phyloP scores from a whole-genome alignment of 2,797 vertebrate genomes.

The Lepus oiostolus region DNA sequence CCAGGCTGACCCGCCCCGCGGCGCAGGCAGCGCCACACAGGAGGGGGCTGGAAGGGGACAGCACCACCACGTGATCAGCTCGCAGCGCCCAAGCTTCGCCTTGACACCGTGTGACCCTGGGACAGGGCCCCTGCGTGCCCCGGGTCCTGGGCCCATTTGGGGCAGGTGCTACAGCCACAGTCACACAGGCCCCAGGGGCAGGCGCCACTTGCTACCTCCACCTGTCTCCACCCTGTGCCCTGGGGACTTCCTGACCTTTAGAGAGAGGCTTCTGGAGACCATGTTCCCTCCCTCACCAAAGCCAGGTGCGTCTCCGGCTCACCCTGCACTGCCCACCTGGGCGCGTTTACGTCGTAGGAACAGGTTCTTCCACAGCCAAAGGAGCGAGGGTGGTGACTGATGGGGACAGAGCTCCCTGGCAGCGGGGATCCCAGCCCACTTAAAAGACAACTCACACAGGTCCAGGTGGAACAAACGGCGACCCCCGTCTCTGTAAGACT shows the following conservation, averaged over 20 bases:
- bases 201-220: accelerated
- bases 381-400: accelerated
- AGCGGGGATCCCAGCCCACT: not conserved
- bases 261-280: not conserved
- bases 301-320: not conserved
- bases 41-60: not conserved
- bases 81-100: not conserved
- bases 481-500: not conserved
- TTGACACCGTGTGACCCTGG: not conserved
- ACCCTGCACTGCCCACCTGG: not conserved
- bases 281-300: not conserved
- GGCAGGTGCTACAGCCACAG: not conserved
- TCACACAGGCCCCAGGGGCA: not conserved
- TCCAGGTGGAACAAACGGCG: not conserved
- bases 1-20: accelerated
- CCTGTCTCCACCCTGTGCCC: not conserved
- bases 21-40: accelerated
- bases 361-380: not conserved
- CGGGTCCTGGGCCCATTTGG: no score
- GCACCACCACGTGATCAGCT: no score
- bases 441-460: no score
- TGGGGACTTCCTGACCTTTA: no score
- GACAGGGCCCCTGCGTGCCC: accelerated
- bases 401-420: not conserved
- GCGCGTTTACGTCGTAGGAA: not conserved